Evolutionary conservation across 2,888 invertebrate genomes (phyloP), one percentile per base, ranked within the genome.

Genomic region (Deroplatys truncata): DNA sequence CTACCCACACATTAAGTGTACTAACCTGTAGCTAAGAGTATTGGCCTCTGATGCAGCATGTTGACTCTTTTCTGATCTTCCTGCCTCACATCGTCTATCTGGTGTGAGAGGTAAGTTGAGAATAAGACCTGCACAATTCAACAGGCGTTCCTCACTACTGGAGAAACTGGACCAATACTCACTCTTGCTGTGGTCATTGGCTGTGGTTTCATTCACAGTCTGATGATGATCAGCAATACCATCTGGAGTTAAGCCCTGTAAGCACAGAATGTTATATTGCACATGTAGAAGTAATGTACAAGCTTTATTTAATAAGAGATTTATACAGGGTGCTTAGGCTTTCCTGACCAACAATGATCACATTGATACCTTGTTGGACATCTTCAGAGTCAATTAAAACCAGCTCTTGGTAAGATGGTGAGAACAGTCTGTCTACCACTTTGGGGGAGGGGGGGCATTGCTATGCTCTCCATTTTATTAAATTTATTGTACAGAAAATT

Each of bases 111-210:
- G 97, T 72, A 97, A 93, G 93, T 96, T 97, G 10, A 97, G 93
- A 90, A 97, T 96, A 83, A 97, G 93, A 0, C 97, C 97, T 56
- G 95, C 96, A 91, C 97, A 97, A 92, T 96, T 96, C 25, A 97
- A 92, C 8, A 97, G 93, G 0, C 96, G 96, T 92, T 97, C 97
- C 92, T 97, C 97, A 85, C 97, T 97, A 92, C 96, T 96, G 28
- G 97, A 97, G 94, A 97, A 97, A 0, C 97, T 97, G 0, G 97
- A 97, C 96, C 96, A 97, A 93, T 96, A 97, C 93, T 97, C 97
- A 0, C 97, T 97, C 93, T 96, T 96, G 91, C 96, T 96, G 93
- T 95, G 95, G 92, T 97, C 97, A 91, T 96, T 95, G 10, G 95
- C 92, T 0, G 95, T 95, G 0, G 96, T 96, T 92, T 96, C 96